phyloP scores from a whole-genome alignment of 2,888 invertebrate genomes.

The Oxycera nigricornis region DNA sequence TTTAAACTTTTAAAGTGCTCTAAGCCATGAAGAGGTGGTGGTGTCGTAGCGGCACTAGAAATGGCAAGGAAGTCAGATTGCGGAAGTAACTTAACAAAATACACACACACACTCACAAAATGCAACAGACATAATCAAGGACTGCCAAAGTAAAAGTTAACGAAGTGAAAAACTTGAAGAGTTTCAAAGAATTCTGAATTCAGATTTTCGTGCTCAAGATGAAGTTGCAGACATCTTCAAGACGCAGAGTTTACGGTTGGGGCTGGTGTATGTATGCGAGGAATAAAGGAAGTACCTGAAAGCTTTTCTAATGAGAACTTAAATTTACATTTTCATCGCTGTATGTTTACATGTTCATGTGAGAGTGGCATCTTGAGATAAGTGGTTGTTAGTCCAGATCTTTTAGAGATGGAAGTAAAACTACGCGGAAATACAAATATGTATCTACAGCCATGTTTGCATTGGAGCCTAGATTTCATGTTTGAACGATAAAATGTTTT shows the following conservation, averaged over 20 bases:
- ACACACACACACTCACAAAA: not conserved
- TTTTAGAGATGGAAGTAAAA: too few species aligned
- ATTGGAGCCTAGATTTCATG: too few species aligned
- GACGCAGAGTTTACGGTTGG: too few species aligned
- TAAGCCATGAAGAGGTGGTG: too few species aligned
- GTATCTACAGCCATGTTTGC: too few species aligned
- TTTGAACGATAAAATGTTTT: too few species aligned
- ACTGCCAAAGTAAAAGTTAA: not conserved
- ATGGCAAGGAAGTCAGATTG: not conserved
- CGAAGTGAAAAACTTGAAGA: conserved; percentile 6
- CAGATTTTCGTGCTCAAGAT: conserved; percentile 6
- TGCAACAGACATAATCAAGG: conserved; percentile 1
- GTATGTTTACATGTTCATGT: too few species aligned
- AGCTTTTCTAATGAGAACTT: not conserved
- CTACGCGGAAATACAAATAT: too few species aligned
- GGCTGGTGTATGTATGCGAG: not conserved
- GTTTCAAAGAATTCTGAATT: not conserved
- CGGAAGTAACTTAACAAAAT: not conserved
- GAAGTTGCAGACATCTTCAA: not conserved
- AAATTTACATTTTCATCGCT: not conserved
- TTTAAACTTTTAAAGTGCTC: too few species aligned
- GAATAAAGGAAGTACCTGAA: not conserved
- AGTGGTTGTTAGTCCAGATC: not conserved
- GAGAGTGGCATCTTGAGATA: not conserved
- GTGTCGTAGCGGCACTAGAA: too few species aligned